Percentiles rank a stretch among this genome's conserved stretches.
Conservation (phyloP, 2,797 vertebrate species). For the Todus mexicanus region DNA sequence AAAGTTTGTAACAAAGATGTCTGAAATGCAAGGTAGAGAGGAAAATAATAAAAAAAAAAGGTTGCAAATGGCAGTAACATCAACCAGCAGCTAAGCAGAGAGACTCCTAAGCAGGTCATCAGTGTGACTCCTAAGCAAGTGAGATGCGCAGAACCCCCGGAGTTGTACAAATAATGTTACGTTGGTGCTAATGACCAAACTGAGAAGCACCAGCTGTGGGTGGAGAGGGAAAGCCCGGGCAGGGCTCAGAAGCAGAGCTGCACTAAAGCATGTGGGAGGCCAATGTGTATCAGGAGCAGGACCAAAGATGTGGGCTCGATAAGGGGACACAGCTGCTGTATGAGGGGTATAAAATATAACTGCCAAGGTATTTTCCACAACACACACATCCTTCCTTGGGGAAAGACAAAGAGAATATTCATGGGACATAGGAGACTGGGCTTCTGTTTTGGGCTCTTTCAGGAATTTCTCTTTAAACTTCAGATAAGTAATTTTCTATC, state of each 20-base stretch:
- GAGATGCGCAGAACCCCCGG: background rate
- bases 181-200: accelerated
- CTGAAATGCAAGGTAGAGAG: background rate
- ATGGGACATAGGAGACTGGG: background rate
- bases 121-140: background rate
- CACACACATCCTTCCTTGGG: background rate
- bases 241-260: background rate
- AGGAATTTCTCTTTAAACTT: background rate
- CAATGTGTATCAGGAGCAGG: accelerated
- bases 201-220: accelerated
- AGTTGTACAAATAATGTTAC: background rate
- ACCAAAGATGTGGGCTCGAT: accelerated
- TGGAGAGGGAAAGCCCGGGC: background rate
- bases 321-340: background rate
- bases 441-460: background rate
- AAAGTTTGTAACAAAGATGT: background rate
- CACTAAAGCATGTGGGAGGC: accelerated
- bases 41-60: no score
- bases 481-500: background rate
- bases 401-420: background rate
- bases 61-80: background rate
- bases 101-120: background rate
- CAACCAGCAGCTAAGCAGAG: background rate
- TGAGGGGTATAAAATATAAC: background rate
- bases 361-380: background rate